phyloP scores from a whole-genome alignment of 2,888 invertebrate genomes.

The Chrysina gloriosa region DNA sequence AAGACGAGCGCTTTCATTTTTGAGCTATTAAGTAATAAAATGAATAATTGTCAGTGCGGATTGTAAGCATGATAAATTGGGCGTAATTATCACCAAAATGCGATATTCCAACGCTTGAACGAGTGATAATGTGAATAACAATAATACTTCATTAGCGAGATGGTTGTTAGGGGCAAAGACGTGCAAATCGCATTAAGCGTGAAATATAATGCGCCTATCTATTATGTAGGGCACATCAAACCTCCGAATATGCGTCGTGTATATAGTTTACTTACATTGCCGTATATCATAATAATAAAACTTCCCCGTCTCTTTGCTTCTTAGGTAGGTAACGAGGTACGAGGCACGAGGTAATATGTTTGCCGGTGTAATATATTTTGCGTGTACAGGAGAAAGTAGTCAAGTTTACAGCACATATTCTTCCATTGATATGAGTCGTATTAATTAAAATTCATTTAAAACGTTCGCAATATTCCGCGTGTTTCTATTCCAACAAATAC shows the following conservation, averaged over 20 bases:
- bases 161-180: too few species aligned
- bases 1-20: too few species aligned
- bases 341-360: too few species aligned
- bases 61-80: background rate
- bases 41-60: background rate
- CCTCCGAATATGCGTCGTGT: background rate
- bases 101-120: background rate
- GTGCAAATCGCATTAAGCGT: conserved; percentile 18
- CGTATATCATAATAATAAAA: conserved; percentile 32
- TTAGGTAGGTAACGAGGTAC: too few species aligned
- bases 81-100: background rate
- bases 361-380: too few species aligned
- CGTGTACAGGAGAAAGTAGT: too few species aligned
- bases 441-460: too few species aligned
- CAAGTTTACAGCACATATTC: too few species aligned
- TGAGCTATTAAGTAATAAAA: background rate
- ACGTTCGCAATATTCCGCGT: too few species aligned
- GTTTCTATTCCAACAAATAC: too few species aligned
- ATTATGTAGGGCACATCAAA: background rate
- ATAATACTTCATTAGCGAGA: background rate
- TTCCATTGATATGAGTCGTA: too few species aligned
- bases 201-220: conserved; percentile 30
- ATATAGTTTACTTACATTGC: conserved; percentile 21
- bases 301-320: too few species aligned
- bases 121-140: conserved; percentile 13